Conservation (phyloP, 2,797 vertebrate genomes). For the Rhabdomys pumilio region DNA sequence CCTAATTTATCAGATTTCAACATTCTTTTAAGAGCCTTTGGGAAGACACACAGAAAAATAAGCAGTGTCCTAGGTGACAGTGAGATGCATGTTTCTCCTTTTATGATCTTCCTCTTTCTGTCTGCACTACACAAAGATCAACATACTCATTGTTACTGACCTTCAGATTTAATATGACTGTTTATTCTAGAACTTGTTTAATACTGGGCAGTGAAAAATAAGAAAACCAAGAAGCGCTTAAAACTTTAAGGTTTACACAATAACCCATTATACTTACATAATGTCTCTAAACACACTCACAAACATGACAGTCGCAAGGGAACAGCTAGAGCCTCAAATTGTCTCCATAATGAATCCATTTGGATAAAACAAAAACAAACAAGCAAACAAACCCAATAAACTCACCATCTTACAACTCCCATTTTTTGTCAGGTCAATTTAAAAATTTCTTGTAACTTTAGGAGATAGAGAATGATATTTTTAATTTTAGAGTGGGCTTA, state of each 20-base stretch:
- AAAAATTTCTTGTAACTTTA: background rate
- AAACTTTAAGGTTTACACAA: background rate
- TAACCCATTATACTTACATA: background rate
- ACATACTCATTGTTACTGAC: background rate
- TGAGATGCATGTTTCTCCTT: background rate
- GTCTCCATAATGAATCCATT: background rate
- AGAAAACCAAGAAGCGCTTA: background rate
- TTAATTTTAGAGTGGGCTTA: background rate
- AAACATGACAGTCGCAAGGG: background rate
- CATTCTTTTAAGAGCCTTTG: background rate
- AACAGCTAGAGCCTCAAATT: background rate
- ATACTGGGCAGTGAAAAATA: background rate
- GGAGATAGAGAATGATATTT: background rate
- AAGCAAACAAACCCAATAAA: background rate
- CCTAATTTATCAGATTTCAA: background rate
- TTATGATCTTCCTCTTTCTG: background rate
- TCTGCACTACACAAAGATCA: fast-evolving
- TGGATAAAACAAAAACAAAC: background rate
- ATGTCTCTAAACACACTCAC: background rate
- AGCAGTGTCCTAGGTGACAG: fast-evolving
- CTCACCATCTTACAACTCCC: background rate
- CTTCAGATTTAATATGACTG: background rate
- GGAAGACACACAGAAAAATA: background rate
- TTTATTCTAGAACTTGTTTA: background rate
- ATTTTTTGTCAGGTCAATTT: background rate